Evolutionary conservation across 2,888 invertebrate species (phyloP), one percentile per base, ranked within the genome.

Genomic region (Gortyna flavago): DNA sequence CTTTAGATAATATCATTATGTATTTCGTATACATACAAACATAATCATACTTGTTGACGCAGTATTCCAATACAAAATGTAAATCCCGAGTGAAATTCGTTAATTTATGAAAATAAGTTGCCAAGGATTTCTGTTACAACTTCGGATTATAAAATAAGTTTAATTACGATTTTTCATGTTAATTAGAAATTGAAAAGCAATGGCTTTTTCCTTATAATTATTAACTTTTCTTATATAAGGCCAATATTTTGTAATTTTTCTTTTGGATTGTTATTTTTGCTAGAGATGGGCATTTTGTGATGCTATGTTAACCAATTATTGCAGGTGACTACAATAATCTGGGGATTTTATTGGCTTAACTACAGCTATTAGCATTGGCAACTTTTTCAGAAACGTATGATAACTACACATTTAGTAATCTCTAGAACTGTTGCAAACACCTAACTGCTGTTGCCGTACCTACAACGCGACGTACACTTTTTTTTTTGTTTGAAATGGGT

Each of bases 101-200:
- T 84, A 79, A 80, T 70, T 79, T 72, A 79, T 79, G 81, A 70
- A 66, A 84, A 79, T 72, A 70, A 72, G 35, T 70, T 72, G 32
- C 72, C 66, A 70, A 70, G 69, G 72, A 84, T 62, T 66, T 80
- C 54, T 61, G 71, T 38, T 59, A 67, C n/a, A 65, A 75, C 65
- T 75, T 85, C 2, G 41, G 65, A 62, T 80, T 84, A 72, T 72
- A 61, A 80, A 83, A 51, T 80, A 61, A 83, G 61, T 75, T 84
- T 83, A 69, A 85, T 83, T 75, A 62, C 41, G 8, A 80, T 44
- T 72, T 65, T 79, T 80, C 48, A 25, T 32, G 29, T 72, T 75
- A 48, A 69, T 84, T 72, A 70, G 7, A 75, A 69, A 64, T 80
- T 80, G 75, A 72, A 80, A 72, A 75, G 38, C 25, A 64, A 70